phyloP scores from a whole-genome alignment of 2,797 vertebrate genomes.

The Chelonia mydas region DNA sequence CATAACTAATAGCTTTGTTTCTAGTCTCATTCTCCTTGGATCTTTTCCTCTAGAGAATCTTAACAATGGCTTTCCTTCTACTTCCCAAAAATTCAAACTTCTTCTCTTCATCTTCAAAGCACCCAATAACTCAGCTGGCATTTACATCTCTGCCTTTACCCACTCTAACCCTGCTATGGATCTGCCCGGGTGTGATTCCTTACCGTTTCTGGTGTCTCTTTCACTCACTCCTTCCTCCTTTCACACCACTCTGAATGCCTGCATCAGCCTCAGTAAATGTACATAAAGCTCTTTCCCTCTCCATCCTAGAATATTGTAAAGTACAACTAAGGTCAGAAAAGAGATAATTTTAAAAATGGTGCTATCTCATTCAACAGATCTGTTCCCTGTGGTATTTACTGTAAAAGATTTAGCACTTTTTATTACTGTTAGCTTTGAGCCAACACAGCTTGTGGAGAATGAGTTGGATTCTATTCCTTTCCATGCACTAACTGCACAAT shows the following conservation, averaged over 20 bases:
- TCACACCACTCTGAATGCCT: background rate
- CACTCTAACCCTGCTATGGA: background rate
- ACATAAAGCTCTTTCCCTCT: background rate
- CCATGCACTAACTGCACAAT: background rate
- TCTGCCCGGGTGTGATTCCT: background rate
- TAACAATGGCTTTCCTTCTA: background rate
- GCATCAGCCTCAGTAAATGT: background rate
- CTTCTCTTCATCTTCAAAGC: constrained; percentile 5
- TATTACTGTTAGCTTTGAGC: background rate
- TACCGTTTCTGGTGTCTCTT: background rate
- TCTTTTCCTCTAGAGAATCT: background rate
- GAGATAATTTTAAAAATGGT: background rate
- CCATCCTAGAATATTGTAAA: background rate
- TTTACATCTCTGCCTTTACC: background rate
- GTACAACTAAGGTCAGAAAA: background rate
- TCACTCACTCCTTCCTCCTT: background rate
- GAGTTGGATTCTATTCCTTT: background rate
- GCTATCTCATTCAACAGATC: background rate
- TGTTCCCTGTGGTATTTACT: background rate
- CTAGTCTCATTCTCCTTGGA: background rate
- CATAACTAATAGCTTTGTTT: background rate
- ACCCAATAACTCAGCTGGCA: background rate
- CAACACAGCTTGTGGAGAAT: background rate
- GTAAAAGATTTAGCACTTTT: background rate
- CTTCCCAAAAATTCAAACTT: background rate